phyloP scores from a whole-genome alignment of 1,140 invertebrate species.

The Ceratitis capitata region DNA sequence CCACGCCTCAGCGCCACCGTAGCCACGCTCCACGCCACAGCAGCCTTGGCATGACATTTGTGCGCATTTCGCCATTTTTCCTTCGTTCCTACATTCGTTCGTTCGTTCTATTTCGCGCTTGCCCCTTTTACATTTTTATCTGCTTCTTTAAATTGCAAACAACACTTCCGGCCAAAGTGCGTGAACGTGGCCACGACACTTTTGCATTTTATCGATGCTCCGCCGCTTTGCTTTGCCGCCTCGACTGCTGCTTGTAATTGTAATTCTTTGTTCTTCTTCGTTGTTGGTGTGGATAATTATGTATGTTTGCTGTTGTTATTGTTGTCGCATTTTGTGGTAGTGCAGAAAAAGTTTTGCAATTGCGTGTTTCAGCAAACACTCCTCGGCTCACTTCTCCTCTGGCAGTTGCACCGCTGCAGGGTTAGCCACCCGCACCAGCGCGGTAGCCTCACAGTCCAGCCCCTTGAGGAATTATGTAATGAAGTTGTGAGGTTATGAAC shows the following conservation, averaged over 20 bases:
- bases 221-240: too few species aligned
- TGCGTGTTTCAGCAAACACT: not conserved
- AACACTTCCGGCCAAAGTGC: conserved; percentile 20
- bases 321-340: not conserved
- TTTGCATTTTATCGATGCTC: not conserved
- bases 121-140: not conserved
- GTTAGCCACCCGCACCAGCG: not conserved
- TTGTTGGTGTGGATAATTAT: too few species aligned
- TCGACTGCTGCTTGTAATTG: conserved; percentile 23
- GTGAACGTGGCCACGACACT: conserved; percentile 9
- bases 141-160: not conserved
- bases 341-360: conserved; percentile 1
- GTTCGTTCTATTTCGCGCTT: too few species aligned
- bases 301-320: not conserved
- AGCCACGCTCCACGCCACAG: not conserved
- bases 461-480: too few species aligned
- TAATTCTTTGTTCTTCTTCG: not conserved
- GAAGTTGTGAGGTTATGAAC: not conserved
- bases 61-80: not conserved
- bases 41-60: not conserved
- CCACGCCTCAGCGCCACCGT: not conserved
- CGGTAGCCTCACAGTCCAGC: not conserved
- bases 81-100: not conserved
- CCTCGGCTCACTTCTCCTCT: not conserved
- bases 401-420: not conserved